Percentiles rank a stretch among this genome's conserved stretches.
These are phyloP conservation scores for Lasioglossum figueresi DNA, from an alignment of 2,888 invertebrate species.

Conservation along the genomic window DNA sequence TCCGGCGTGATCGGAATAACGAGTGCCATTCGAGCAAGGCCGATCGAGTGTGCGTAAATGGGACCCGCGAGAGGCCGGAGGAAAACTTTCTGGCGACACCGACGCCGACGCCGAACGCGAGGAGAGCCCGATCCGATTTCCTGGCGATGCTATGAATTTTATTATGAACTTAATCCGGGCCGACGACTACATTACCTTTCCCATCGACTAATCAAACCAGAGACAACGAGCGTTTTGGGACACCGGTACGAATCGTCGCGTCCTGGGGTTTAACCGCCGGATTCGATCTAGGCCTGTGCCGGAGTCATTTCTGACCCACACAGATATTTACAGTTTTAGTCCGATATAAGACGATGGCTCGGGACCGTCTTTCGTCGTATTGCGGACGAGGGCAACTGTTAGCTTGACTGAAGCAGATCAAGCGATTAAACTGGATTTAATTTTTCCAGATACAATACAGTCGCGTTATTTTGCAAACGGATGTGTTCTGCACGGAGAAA, in stretches of 20 bases:
- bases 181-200: conserved; percentile 20
- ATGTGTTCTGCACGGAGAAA: too few relatives aligned
- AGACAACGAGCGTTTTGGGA: conserved; percentile 30
- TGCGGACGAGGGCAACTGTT: too few relatives aligned
- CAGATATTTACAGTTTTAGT: too few relatives aligned
- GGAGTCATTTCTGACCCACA: too few relatives aligned
- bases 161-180: conserved; percentile 43
- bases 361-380: too few relatives aligned
- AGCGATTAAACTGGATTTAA: too few relatives aligned
- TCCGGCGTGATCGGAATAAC: conserved; percentile 72
- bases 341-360: too few relatives aligned
- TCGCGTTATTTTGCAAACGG: too few relatives aligned
- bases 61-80: conserved; percentile 57
- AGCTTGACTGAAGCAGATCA: too few relatives aligned
- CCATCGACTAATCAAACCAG: conserved; percentile 50
- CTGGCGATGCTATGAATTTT: conserved; percentile 63
- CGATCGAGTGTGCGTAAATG: conserved; percentile 68
- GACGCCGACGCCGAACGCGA: conserved; percentile 11
- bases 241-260: neutral
- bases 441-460: too few relatives aligned
- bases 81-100: conserved; percentile 49
- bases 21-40: conserved; percentile 52
- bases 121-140: conserved; percentile 54
- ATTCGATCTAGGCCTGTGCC: too few relatives aligned
- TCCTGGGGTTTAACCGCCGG: neutral